These are phyloP conservation scores for Leptarthrus brevirostris DNA, from an alignment of 2,888 invertebrate genomes.

Conservation along the genomic window DNA sequence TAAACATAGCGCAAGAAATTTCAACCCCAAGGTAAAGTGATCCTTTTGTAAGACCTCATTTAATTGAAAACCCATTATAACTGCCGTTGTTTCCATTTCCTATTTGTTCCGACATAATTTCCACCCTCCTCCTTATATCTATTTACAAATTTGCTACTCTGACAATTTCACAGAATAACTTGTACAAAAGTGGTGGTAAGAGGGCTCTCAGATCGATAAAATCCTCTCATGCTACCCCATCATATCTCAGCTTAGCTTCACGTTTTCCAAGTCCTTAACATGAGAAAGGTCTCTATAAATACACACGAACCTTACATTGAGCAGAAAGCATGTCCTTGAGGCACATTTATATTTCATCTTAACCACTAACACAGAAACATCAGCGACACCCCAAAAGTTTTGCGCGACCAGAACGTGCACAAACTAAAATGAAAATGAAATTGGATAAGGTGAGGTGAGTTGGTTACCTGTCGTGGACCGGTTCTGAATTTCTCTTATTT, in stretches of 20 bases:
- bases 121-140: neutral
- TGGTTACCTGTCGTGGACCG: conserved; percentile 6
- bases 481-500: too few relatives aligned
- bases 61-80: conserved; percentile 45
- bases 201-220: conserved; percentile 28
- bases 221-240: neutral
- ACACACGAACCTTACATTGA: neutral
- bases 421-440: conserved; percentile 12
- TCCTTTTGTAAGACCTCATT: conserved; percentile 2
- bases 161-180: conserved; percentile 22
- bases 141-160: conserved; percentile 36
- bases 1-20: neutral
- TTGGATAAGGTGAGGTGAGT: conserved; percentile 25
- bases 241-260: neutral
- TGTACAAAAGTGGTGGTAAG: neutral
- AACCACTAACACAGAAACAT: conserved; percentile 14
- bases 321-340: neutral
- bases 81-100: conserved; percentile 53
- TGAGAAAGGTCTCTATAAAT: conserved; percentile 17
- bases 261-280: conserved; percentile 14
- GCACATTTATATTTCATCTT: conserved; percentile 29
- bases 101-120: conserved; percentile 48
- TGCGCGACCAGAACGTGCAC: too few relatives aligned
- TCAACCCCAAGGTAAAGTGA: conserved; percentile 19
- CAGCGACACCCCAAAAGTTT: neutral